phyloP scores from a whole-genome alignment of 2,113 vertebrate genomes.

The Ivindomyrus marchei region DNA sequence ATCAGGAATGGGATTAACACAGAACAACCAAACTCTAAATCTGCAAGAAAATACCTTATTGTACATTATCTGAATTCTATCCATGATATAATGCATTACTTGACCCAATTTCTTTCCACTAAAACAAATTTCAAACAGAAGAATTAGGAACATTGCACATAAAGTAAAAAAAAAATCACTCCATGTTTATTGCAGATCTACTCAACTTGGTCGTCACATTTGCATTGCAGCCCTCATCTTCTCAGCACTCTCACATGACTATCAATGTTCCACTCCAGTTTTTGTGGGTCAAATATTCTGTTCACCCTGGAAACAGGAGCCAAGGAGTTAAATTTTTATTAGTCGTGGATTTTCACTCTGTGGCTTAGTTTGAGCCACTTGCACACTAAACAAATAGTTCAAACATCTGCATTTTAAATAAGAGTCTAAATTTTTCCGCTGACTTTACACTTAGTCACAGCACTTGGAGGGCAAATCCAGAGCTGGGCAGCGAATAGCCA shows the following conservation, averaged over 20 bases:
- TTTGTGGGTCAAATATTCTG: not conserved
- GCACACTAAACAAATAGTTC: conserved; percentile 7
- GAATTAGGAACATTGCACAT: not conserved
- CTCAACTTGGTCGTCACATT: not conserved
- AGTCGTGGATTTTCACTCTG: not conserved
- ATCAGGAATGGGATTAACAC: not conserved
- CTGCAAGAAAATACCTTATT: not conserved
- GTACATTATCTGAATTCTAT: not conserved
- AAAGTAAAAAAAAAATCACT: not conserved
- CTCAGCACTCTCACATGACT: too few relatives aligned
- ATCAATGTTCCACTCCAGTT: not conserved
- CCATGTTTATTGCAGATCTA: not conserved
- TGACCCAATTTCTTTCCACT: not conserved
- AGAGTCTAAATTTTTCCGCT: conserved; percentile 45
- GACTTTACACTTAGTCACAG: conserved; percentile 15
- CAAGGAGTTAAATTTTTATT: not conserved
- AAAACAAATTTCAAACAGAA: not conserved
- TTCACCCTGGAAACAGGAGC: not conserved
- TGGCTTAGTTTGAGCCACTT: not conserved
- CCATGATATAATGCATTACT: not conserved
- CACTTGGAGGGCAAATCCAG: conserved; percentile 18
- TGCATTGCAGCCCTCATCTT: not conserved
- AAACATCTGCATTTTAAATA: conserved; percentile 26
- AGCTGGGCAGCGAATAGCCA: conserved; percentile 35
- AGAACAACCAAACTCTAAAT: not conserved